Evolutionary conservation across 2,888 invertebrate genomes (phyloP), one percentile per base, ranked within the genome.

Genomic region (Xestia c-nigrum): DNA sequence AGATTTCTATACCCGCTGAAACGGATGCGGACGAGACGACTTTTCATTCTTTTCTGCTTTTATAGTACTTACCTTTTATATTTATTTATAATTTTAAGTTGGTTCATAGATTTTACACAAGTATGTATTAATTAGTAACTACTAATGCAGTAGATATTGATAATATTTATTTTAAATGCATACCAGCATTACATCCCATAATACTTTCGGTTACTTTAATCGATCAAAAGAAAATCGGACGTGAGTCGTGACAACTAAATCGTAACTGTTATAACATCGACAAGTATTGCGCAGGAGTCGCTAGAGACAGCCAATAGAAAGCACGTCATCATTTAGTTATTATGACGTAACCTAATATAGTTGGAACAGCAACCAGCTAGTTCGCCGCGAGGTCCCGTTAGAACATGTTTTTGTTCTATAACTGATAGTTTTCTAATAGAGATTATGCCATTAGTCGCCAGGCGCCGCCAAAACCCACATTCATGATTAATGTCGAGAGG

Each of bases 231-330:
- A 19, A 63, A 80, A 80, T 74, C 63, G 40, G 14, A 40, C 61
- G 72, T 19, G 24, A 31, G 14, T 31, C 61, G 72, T 19, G 24
- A 31, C 55, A 31, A 19, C 47, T 57, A 40, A 40, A 47, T 40
- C 12, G 21, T 14, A 69, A n/a, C 64, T n/a, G 55, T 63, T 72
- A 46, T 46, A 63, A 55, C 47, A 64, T n/a, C 5, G 46, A 52
- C 21, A 61, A 47, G 24, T 38, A 61, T 3, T 31, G 40, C 74
- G 63, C 55, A 24, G 24, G 46, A 59, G 64, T n/a, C 57, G 31
- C 55, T 71, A 80, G 40, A 61, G 80, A 65, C 31, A 64, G 57
- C 31, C 43, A 66, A 74, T 74, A 61, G 74, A 80, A 74, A 80
- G 64, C 50, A 80, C 50, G 57, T 78, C 57, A 66, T 74, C 74